Conservation (phyloP, 2,888 invertebrate genomes). For the Chrysolina oricalcia region DNA sequence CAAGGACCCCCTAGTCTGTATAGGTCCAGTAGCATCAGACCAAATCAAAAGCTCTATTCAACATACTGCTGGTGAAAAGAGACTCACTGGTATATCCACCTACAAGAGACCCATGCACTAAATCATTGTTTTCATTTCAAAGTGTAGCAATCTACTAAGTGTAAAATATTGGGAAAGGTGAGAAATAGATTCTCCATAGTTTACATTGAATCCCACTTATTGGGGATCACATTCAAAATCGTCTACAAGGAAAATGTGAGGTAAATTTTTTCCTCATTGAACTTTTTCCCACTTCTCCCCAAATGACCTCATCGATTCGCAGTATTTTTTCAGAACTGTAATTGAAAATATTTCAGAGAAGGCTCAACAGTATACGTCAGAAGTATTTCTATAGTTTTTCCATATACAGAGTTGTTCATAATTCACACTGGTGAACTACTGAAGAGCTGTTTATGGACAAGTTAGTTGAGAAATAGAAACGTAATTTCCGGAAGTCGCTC, state of each 20-base stretch:
- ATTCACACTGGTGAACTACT: too few relatives aligned
- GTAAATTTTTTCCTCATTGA: not conserved
- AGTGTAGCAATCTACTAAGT: constrained; percentile 23
- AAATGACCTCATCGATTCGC: not conserved
- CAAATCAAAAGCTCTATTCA: constrained; percentile 82
- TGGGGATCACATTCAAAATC: not conserved
- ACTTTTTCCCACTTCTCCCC: not conserved
- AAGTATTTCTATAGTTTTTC: not conserved
- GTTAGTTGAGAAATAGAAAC: not conserved
- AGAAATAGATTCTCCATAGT: not conserved
- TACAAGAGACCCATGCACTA: constrained; percentile 74
- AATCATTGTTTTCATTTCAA: constrained; percentile 41
- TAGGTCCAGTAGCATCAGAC: constrained; percentile 88
- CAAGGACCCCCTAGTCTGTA: constrained; percentile 90
- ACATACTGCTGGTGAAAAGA: constrained; percentile 88
- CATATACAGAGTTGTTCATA: not conserved
- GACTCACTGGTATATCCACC: constrained; percentile 76
- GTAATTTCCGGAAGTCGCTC: not conserved
- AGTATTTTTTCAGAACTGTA: too few relatives aligned
- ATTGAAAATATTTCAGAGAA: not conserved
- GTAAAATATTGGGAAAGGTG: not conserved
- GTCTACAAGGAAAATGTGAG: not conserved
- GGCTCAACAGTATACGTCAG: not conserved
- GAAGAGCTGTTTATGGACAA: not conserved
- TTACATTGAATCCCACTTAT: not conserved